Percentiles rank a stretch among this genome's conserved stretches.
phyloP scores from a whole-genome alignment of 2,888 invertebrate genomes.

The Salticus scenicus region DNA sequence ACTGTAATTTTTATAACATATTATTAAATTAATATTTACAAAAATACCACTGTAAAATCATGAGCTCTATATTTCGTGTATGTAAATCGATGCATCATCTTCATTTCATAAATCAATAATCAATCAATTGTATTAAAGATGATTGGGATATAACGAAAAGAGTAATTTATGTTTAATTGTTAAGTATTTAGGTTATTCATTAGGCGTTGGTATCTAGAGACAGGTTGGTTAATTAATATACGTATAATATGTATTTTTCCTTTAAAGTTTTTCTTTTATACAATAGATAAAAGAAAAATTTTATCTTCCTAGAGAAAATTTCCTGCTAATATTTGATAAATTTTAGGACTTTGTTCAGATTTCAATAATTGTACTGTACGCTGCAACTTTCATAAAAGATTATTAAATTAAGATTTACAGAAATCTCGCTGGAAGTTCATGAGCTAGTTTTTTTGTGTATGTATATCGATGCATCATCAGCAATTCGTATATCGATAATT shows the following conservation, averaged over 20 bases:
- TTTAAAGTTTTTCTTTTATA: no score
- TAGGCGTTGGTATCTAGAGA: neutral
- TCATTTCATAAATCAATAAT: neutral
- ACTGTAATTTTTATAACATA: no score
- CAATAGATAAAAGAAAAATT: no score
- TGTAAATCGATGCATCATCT: neutral
- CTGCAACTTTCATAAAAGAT: no score
- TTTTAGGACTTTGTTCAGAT: no score
- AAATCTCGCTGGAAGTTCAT: neutral
- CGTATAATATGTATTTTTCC: no score
- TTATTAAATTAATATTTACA: no score
- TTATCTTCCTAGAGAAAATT: no score
- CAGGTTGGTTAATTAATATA: neutral
- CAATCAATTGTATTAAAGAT: neutral
- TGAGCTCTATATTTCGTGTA: slow-evolving; percentile 1
- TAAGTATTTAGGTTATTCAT: slow-evolving; percentile 15
- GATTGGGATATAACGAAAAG: neutral
- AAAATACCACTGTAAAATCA: neutral
- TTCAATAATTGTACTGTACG: no score
- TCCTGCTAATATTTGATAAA: no score
- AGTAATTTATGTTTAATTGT: neutral
- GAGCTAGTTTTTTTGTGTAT: neutral
- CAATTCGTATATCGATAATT: neutral
- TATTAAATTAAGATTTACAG: no score
- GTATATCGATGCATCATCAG: neutral